A percentile compares a stretch with the other conserved stretches of the same genome.
Evolutionary conservation across 2,113 vertebrate genomes (phyloP).

Genomic region (Sisor rabdophorus): DNA sequence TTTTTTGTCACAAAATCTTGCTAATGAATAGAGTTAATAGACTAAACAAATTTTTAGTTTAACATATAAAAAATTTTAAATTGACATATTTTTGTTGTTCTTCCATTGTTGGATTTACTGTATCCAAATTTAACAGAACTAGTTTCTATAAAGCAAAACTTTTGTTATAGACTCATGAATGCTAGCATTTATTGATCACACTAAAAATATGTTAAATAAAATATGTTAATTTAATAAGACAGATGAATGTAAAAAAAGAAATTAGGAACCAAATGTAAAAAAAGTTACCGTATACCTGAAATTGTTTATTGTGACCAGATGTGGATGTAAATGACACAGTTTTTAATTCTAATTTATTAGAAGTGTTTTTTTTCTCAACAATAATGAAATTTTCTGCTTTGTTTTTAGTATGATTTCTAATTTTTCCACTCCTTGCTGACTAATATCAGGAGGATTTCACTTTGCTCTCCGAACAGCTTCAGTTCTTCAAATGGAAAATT

Average conservation of each 20-base stretch:
- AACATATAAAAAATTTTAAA: not conserved
- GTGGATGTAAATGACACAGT: conserved; percentile 32
- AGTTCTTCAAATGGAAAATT: not conserved
- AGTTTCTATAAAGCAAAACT: not conserved
- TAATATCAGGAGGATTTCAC: not conserved
- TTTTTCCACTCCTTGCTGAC: not conserved
- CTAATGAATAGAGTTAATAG: too few relatives aligned
- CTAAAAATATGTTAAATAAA: not conserved
- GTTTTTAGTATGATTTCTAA: not conserved
- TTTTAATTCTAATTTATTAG: conserved; percentile 10
- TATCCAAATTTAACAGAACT: not conserved
- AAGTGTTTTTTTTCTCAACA: not conserved
- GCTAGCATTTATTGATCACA: conserved; percentile 1
- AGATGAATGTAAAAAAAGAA: not conserved
- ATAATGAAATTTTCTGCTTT: conserved; percentile 8
- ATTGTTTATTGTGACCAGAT: conserved; percentile 5
- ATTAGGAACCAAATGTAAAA: not conserved
- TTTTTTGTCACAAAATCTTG: not conserved
- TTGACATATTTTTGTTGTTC: not conserved
- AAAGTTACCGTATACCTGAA: not conserved
- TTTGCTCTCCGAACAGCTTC: not conserved
- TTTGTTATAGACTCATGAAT: conserved; percentile 18
- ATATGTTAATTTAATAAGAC: conserved; percentile 9
- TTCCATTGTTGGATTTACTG: not conserved
- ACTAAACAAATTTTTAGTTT: too few relatives aligned